Evolutionary conservation across 2,888 invertebrate species (phyloP), one percentile per base, ranked within the genome.

Genomic region (Habrosyne pyritoides): DNA sequence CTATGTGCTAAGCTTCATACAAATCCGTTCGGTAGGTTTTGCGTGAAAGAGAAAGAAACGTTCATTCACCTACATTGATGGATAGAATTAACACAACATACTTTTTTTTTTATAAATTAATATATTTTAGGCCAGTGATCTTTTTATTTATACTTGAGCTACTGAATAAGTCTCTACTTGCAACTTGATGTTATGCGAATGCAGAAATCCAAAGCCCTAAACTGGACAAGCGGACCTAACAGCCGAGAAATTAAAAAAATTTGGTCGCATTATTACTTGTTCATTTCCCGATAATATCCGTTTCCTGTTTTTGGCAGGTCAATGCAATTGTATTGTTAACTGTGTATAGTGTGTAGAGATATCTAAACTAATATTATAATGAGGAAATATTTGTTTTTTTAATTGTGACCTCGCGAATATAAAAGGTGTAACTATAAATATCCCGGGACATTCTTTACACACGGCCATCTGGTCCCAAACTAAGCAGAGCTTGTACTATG

Each of bases 231-330:
- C 69, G 67, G 68, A 74, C 69, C 69, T 77, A 75, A 77, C 77
- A 78, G 68, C 71, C 58, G 62, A 59, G 60, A 69, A 73, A 75
- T 79, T 77, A 71, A 77, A 75, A n/a, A 73, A 68, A 55, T 63
- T 71, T 62, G 63, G 62, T 59, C 56, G 52, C 56, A 54, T 50
- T 33, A 33, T 42, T n/a, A 42, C 18, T 2, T 18, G n/a, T 33
- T 33, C 33, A 33, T 33, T n/a, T 12, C 30, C 33, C n/a, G 3
- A 18, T 42, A 18, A 18, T 42, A 42, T 8, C 8, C 14, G 8
- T 42, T 18, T 1, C 1, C 14, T 60, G 62, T 62, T 64, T 60
- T 50, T 55, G 47, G 51, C 42, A 53, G 57, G 56, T 59, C 57
- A 63, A 61, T 63, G 57, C 33, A 52, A 8, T 33, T 33, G 28